These are phyloP conservation scores for Lasiurus borealis DNA, from an alignment of 2,113 vertebrate genomes.

Conservation along the genomic window DNA sequence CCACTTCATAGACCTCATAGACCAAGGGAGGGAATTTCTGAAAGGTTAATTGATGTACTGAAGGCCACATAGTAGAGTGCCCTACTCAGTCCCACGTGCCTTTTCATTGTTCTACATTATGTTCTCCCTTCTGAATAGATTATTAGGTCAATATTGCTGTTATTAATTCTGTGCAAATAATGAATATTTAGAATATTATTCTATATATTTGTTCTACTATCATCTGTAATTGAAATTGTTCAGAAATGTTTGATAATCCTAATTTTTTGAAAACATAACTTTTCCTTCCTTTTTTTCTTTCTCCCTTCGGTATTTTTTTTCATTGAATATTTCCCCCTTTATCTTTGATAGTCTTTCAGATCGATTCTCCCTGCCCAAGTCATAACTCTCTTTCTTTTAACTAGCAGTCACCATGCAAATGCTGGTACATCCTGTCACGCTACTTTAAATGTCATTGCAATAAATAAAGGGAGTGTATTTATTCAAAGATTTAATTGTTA, in stretches of 20 bases:
- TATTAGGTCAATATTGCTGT: constrained; percentile 30
- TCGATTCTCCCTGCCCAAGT: constrained; percentile 33
- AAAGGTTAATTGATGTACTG: constrained; percentile 67
- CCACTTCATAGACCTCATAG: constrained; percentile 56
- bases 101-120: constrained; percentile 42
- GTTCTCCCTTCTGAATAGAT: constrained; percentile 39
- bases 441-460: constrained; percentile 32
- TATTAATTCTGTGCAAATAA: constrained; percentile 44
- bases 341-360: neutral
- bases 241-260: neutral
- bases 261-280: neutral
- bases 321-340: constrained; percentile 5
- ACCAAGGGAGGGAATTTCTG: constrained; percentile 51
- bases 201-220: constrained; percentile 35
- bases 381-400: neutral
- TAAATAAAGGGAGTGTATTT: neutral
- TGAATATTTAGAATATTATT: neutral
- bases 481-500: constrained; percentile 39
- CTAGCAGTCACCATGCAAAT: constrained; percentile 29
- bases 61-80: constrained; percentile 35
- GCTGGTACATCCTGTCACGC: neutral
- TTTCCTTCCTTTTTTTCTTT: neutral
- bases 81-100: constrained; percentile 2
- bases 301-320: neutral
- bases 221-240: neutral